Evolutionary conservation across 2,797 vertebrate genomes (phyloP), one percentile per base, ranked within the genome.

Genomic region (Liparis tanakae): DNA sequence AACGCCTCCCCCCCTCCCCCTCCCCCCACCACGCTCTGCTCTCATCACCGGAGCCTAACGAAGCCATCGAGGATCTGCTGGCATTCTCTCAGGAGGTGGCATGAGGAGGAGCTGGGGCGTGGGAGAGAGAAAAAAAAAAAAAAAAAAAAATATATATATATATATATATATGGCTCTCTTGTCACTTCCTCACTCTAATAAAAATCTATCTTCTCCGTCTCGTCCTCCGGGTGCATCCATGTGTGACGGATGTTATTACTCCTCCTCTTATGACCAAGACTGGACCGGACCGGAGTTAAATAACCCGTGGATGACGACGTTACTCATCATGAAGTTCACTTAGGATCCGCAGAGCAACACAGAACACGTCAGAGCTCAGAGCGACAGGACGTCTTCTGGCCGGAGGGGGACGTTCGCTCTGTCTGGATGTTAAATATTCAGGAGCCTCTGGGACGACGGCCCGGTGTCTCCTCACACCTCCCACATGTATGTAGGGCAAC

Each of bases 61-160:
- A 86, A 90, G 86, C 79, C 85, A 85, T 81, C 80, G 83, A 88
- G 76, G 77, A 82, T 79, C 81, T 25, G 20, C 76, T 88, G 85
- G 86, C 83, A 89, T 90, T 88, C 82, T 74, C 84, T 76, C 80
- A 66, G 75, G 78, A 77, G 84, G 81, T 37, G 81, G 82, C 22
- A 81, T 63, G 34, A 68, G 55, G 84, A 79, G 59, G 59, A 76
- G 68, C 15, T 1, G 22, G 34, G 69, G 73, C 0, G 50, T 20
- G 61, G 70, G 3, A 22, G 51, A 70, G 30, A 69, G 57, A 22
- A 7, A 44, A 64, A 60, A 62, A 71, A 51, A n/a, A 4, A 48
- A n/a, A n/a, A n/a, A n/a, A n/a, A n/a, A n/a, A n/a, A n/a, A n/a
- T n/a, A n/a, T n/a, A n/a, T n/a, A n/a, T n/a, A n/a, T n/a, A n/a